Base-by-base conservation (phyloP, 2,113 vertebrate genomes). In the Asarcornis scutulata region DNA sequence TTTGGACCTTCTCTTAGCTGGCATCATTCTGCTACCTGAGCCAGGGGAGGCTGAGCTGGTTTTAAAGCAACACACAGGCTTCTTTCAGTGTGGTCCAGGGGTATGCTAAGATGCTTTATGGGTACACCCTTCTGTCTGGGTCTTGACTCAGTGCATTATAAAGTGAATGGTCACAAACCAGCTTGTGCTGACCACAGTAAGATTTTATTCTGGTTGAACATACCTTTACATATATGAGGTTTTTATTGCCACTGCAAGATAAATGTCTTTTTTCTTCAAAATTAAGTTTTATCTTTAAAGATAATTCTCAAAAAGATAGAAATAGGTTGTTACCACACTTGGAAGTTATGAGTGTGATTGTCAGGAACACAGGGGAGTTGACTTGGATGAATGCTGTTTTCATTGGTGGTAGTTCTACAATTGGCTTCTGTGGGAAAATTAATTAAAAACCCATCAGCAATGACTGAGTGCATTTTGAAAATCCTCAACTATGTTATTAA, bases 241-340 rank as follows among this genome's bases (percentile, higher is more conserved):
- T 53, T 91, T 86, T 89, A 71, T 68, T 79, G 53, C 71, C 69
- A 55, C 9, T 83, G 40, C 50, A 73, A 88, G 86, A 89, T 95
- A 88, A 88, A 46, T 74, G 40, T 13, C 1, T 17, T 14, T 89
- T 95, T 91, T 55, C 60, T 93, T 94, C 74, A 6, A 88, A 89
- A 14, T 88, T 88, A 80, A 89, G 34, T 83, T 95, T 94, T 96
- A 79, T 95, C 91, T 96, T 93, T 59, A 56, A 89, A 83, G 90
- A 90, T 90, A 42, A 4, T 90, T 97, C 91, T 96, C 76, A 74
- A 31, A 60, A 89, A 83, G 53, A 64, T 79, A 58, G 73, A 78
- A 67, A 59, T 0, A 7, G 12, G 29, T 76, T 83, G 52, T 93
- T 93, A 68, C 79, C 83, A 88, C 79, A 81, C 59, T 75, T 36